Evolutionary conservation across 2,113 vertebrate species (phyloP).

Genomic region (Mobula hypostoma): DNA sequence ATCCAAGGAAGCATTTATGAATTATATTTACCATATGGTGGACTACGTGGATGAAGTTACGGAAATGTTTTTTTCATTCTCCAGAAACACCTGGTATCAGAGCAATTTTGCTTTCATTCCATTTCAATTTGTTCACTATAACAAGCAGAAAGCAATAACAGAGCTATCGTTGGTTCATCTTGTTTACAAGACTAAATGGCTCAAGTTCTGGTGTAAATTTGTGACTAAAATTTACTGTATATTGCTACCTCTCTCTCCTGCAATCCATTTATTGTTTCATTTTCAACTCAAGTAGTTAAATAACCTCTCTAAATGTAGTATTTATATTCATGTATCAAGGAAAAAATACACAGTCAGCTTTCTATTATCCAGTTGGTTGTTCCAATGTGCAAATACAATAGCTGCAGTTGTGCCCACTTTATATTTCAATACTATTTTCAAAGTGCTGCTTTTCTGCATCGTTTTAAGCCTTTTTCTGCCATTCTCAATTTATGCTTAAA

Average conservation of each 20-base stretch:
- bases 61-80: conserved; percentile 3
- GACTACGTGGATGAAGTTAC: neutral
- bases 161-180: neutral
- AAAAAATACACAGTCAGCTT: neutral
- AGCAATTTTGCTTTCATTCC: conserved; percentile 23
- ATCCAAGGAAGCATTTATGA: neutral
- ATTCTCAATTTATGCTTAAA: neutral
- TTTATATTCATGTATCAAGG: neutral
- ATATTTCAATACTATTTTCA: neutral
- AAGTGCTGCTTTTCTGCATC: neutral
- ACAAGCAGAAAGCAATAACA: conserved; percentile 20
- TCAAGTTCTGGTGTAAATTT: neutral
- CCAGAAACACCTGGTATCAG: neutral
- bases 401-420: neutral
- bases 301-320: neutral
- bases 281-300: neutral
- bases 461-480: neutral
- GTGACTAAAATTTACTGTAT: neutral
- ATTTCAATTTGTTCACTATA: conserved; percentile 35
- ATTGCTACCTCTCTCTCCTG: neutral
- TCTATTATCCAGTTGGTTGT: neutral
- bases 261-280: neutral
- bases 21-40: neutral
- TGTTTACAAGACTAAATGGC: conserved; percentile 4
- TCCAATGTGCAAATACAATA: neutral